A percentile compares a stretch with the other conserved stretches of the same genome.
Evolutionary conservation across 2,797 vertebrate genomes (phyloP).

Genomic region (Myotis vivesi): DNA sequence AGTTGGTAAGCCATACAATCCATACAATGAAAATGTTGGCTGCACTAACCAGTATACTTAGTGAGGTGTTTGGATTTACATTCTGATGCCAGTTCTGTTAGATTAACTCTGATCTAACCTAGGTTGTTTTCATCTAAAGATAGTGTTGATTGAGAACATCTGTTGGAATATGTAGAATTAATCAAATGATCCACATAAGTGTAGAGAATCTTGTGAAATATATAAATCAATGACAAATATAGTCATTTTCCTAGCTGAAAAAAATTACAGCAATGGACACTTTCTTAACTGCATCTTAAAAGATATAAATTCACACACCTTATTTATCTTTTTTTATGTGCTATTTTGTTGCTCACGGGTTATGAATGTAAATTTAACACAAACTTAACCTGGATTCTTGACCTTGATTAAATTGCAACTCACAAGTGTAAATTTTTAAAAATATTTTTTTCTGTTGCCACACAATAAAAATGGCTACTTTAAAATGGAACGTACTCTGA

Average conservation of each 20-base stretch:
- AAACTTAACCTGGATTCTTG: constrained; percentile 15
- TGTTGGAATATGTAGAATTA: neutral
- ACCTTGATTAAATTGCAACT: constrained; percentile 25
- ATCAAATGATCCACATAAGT: neutral
- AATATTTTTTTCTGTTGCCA: neutral
- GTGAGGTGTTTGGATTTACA: neutral
- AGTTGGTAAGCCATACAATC: neutral
- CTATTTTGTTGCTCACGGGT: neutral
- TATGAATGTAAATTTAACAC: constrained; percentile 11
- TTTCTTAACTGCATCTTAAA: constrained; percentile 14
- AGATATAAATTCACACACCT: neutral
- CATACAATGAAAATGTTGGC: neutral
- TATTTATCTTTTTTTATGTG: constrained; percentile 22
- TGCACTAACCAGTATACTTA: neutral
- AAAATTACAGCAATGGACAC: neutral
- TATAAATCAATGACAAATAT: neutral
- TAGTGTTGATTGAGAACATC: neutral
- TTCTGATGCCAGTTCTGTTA: neutral
- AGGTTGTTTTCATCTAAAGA: neutral
- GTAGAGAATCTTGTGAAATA: neutral
- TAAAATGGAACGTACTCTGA: neutral
- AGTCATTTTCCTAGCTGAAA: constrained; percentile 11
- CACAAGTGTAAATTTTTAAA: neutral
- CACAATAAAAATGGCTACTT: neutral
- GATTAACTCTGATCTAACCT: neutral